phyloP scores from a whole-genome alignment of 1,140 invertebrate species.

The Aphaenogaster floridana region DNA sequence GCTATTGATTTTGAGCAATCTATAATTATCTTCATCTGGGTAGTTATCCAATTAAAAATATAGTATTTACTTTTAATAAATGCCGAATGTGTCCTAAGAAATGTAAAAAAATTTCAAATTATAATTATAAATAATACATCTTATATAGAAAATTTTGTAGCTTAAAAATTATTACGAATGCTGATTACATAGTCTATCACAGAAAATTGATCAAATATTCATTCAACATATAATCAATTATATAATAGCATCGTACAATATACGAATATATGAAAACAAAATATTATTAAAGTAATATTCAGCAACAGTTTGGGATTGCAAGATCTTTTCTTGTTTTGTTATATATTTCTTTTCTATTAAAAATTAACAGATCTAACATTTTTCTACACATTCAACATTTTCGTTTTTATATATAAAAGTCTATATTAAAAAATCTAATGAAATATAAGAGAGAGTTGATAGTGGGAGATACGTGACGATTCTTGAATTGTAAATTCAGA shows the following conservation, averaged over 20 bases:
- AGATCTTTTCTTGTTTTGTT: slow-evolving; percentile 41
- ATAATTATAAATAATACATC: slow-evolving; percentile 40
- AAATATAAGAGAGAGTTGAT: slow-evolving; percentile 20
- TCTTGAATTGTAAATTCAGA: slow-evolving; percentile 13
- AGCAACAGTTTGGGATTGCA: slow-evolving; percentile 58
- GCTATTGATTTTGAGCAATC: background rate
- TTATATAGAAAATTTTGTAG: slow-evolving; percentile 32
- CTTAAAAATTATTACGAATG: slow-evolving; percentile 49
- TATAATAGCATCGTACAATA: slow-evolving; percentile 37
- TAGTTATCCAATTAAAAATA: slow-evolving; percentile 19
- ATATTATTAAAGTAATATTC: slow-evolving; percentile 52
- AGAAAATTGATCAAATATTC: slow-evolving; percentile 58
- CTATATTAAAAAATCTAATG: slow-evolving; percentile 1
- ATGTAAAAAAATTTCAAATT: slow-evolving; percentile 42
- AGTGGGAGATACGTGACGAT: slow-evolving; percentile 27
- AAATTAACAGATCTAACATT: slow-evolving; percentile 47
- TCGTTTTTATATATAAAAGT: slow-evolving; percentile 30
- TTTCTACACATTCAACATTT: slow-evolving; percentile 26
- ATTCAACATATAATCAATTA: slow-evolving; percentile 38
- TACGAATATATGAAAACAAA: slow-evolving; percentile 38
- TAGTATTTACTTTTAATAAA: slow-evolving; percentile 54
- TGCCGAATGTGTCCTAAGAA: slow-evolving; percentile 47
- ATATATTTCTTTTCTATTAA: slow-evolving; percentile 33
- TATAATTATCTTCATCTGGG: slow-evolving; percentile 16
- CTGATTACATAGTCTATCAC: slow-evolving; percentile 62